Base-by-base conservation (phyloP, 2,113 vertebrate genomes). In the Taurulus bubalis region DNA sequence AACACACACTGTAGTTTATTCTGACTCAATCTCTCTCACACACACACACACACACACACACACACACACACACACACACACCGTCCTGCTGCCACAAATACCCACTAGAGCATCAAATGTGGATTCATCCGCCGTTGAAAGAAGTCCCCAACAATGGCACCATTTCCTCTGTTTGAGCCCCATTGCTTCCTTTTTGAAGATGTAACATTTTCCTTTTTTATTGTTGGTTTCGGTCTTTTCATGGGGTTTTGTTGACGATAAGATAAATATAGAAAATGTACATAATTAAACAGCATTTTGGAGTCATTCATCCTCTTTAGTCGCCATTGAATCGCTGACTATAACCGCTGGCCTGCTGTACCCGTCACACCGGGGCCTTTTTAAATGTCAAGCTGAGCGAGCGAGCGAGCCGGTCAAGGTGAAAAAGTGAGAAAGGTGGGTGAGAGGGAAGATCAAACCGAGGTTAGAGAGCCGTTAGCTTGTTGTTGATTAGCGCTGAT, bases 401-500 rank as follows among this genome's bases (percentile, higher is more conserved):
- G 49, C 3, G 76, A 28, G 42, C 30, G 47, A 16, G 49, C 3
- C 75, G 77, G 82, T 82, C 78, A 78, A 74, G 77, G 75, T 72
- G 79, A 75, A 67, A 30, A 80, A 24, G 49, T n/a, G n/a, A n/a
- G n/a, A n/a, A n/a, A n/a, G n/a, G n/a, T n/a, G n/a, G 36, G 28
- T 47, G 26, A 70, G 24, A 26, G 40, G 14, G 56, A 5, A 36
- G 42, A 84, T 90, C 91, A 88, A 3, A 45, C 66, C 49, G 63
- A 90, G 83, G 90, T n/a, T n/a, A 82, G 87, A 90, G 49, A 72
- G 88, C 85, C 65, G 86, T 92, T 92, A 91, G 84, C 87, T 82
- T 45, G 0, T 45, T 79, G 86, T 82, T 91, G 85, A 94, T 91
- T 87, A 92, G 88, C 82, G 15, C 71, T 71, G 77, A 86, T 80